These are phyloP conservation scores for Meriones unguiculatus DNA, from an alignment of 2,113 vertebrate genomes.

Conservation along the genomic window DNA sequence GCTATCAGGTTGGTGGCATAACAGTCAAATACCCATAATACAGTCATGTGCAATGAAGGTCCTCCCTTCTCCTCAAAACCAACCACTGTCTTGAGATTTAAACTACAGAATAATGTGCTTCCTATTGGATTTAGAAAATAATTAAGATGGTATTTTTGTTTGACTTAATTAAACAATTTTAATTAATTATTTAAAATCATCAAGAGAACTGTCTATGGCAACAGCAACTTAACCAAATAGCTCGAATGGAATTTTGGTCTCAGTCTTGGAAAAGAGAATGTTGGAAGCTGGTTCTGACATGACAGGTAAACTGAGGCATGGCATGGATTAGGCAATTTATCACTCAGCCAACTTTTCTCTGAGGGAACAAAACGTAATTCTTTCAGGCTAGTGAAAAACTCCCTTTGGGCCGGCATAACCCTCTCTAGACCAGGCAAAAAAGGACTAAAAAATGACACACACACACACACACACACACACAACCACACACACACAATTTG, in stretches of 20 bases:
- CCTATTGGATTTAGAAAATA: background rate
- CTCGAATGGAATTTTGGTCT: background rate
- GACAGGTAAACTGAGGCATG: no score
- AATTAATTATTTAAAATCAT: background rate
- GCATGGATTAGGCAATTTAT: no score
- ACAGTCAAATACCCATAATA: background rate
- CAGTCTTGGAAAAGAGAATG: background rate
- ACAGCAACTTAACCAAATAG: background rate
- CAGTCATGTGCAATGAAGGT: background rate
- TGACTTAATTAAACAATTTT: background rate
- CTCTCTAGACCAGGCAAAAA: no score
- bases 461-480: no score
- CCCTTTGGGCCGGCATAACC: no score
- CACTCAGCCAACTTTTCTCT: no score
- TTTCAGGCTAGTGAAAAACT: no score
- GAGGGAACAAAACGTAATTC: no score
- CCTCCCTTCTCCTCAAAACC: background rate
- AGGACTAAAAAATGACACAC: no score
- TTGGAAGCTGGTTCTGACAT: no score
- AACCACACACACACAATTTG: no score
- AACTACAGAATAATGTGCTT: background rate
- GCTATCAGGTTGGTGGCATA: background rate
- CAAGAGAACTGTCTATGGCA: no score
- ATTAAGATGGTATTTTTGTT: background rate
- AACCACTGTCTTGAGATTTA: background rate